Evolutionary conservation across 2,888 invertebrate species (phyloP).

Genomic region (Noctua pronuba): DNA sequence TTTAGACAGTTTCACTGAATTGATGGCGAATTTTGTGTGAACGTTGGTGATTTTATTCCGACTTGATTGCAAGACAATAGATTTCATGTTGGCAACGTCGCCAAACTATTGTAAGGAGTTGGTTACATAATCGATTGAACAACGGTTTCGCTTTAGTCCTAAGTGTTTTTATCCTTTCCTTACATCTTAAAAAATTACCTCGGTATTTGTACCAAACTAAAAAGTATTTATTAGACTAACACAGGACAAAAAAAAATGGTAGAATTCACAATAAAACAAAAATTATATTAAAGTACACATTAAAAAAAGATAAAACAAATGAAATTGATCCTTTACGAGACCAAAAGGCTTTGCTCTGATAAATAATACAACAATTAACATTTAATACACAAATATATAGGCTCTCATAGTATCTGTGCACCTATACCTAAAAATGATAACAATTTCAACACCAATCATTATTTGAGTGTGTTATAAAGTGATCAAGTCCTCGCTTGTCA

Average conservation of each 20-base stretch:
- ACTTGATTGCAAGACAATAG: slow-evolving; percentile 36
- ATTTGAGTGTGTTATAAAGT: slow-evolving; percentile 2
- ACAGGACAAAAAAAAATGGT: too few relatives aligned
- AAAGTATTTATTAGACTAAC: too few relatives aligned
- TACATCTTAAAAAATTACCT: neutral
- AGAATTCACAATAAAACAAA: too few relatives aligned
- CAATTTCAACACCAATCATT: neutral
- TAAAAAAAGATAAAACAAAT: too few relatives aligned
- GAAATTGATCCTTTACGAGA: too few relatives aligned
- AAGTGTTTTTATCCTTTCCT: neutral
- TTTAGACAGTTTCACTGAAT: slow-evolving; percentile 63
- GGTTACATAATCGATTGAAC: neutral
- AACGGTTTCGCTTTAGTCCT: neutral
- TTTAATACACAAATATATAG: neutral
- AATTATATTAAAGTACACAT: too few relatives aligned
- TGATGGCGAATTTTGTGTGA: slow-evolving; percentile 65
- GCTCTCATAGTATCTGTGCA: neutral
- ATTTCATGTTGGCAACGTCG: slow-evolving; percentile 34
- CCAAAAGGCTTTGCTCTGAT: too few relatives aligned
- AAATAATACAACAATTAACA: neutral
- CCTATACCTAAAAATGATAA: neutral
- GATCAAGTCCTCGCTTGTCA: neutral
- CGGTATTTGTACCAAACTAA: neutral
- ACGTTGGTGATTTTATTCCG: slow-evolving; percentile 61
- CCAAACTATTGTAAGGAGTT: slow-evolving; percentile 5